These are phyloP conservation scores for Limosa lapponica DNA, from an alignment of 2,797 vertebrate genomes.

Conservation along the genomic window DNA sequence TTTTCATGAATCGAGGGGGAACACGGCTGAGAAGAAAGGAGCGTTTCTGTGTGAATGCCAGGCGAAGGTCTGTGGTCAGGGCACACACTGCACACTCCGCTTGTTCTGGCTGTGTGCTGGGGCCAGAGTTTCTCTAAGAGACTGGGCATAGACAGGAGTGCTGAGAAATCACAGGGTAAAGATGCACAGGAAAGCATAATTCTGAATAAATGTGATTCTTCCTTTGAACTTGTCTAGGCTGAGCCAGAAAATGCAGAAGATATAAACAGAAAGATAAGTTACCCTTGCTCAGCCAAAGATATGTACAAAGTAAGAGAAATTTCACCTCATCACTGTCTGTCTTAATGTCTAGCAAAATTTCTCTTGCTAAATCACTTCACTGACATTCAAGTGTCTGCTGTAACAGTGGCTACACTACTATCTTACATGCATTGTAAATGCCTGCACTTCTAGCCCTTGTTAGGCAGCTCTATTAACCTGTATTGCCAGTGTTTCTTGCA, in stretches of 20 bases:
- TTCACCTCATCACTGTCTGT: not conserved
- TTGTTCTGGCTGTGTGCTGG: not conserved
- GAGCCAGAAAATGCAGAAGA: not conserved
- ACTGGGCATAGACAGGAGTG: not conserved
- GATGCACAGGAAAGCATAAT: not conserved
- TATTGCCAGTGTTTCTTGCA: not conserved
- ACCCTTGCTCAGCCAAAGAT: not conserved
- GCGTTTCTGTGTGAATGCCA: not conserved
- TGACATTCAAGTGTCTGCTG: not conserved
- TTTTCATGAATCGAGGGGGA: accelerated
- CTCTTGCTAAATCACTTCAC: not conserved
- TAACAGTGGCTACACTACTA: not conserved
- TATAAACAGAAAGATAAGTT: not conserved
- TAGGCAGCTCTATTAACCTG: not conserved
- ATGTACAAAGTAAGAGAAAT: not conserved
- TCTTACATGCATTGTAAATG: not conserved
- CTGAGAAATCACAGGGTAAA: not conserved
- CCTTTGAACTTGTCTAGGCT: not conserved
- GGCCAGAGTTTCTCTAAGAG: not conserved
- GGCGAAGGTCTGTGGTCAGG: accelerated
- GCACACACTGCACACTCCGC: not conserved
- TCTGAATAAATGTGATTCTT: not conserved
- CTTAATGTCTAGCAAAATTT: not conserved
- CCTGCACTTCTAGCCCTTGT: not conserved
- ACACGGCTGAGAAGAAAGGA: not conserved